Conservation (phyloP, 2,797 vertebrate genomes). For the Chelonia mydas region DNA sequence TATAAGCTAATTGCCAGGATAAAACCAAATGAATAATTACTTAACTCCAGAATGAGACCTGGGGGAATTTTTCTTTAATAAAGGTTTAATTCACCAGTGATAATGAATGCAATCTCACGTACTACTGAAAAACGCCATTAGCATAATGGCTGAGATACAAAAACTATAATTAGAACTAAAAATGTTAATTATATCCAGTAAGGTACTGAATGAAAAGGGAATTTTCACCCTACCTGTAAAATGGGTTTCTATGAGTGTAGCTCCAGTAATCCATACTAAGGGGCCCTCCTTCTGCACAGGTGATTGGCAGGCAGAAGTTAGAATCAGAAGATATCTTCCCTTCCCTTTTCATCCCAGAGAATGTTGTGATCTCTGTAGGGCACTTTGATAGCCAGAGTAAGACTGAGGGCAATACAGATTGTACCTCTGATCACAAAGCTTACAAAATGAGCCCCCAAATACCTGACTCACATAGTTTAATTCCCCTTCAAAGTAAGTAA, state of each 20-base stretch:
- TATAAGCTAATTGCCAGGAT: conserved; percentile 88
- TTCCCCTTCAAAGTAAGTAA: not conserved
- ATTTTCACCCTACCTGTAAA: conserved; percentile 64
- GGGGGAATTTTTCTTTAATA: conserved; percentile 89
- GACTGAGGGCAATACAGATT: not conserved
- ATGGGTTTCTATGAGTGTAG: conserved; percentile 16
- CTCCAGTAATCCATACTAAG: conserved; percentile 10
- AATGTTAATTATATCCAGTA: conserved; percentile 86
- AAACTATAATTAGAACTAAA: conserved; percentile 90
- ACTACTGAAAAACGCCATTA: conserved; percentile 88
- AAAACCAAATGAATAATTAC: conserved; percentile 89
- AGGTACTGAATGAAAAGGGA: conserved; percentile 81
- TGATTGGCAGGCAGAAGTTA: conserved; percentile 66
- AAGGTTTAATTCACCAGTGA: conserved; percentile 90
- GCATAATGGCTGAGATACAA: conserved; percentile 88
- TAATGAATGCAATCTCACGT: conserved; percentile 90
- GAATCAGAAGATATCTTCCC: conserved; percentile 8
- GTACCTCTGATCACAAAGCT: conserved; percentile 6
- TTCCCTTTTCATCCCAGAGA: conserved; percentile 20
- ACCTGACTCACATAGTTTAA: not conserved
- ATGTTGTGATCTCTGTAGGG: not conserved
- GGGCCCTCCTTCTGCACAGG: not conserved
- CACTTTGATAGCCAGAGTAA: not conserved
- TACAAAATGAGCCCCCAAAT: not conserved
- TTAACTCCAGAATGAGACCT: conserved; percentile 87